Base-by-base conservation (phyloP, 2,888 invertebrate species). In the Pilophorus perplexus region DNA sequence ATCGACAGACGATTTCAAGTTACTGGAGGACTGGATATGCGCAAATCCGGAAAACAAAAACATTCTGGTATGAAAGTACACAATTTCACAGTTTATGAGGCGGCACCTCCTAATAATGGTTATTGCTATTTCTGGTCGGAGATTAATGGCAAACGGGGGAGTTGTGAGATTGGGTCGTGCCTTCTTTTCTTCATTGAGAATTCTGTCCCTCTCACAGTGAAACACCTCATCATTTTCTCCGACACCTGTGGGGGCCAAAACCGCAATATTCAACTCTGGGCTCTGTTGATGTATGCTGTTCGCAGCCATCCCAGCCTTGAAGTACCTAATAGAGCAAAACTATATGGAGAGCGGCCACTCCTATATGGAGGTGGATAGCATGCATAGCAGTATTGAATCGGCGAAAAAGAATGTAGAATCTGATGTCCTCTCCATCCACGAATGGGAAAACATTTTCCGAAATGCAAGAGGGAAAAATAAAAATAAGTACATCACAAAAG, bases 31-130 rank as follows among this genome's bases (percentile, higher is more conserved):
- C n/a, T n/a, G n/a, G n/a, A n/a, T n/a, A n/a, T n/a, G n/a, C n/a
- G n/a, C n/a, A n/a, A n/a, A n/a, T n/a, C n/a, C n/a, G n/a, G n/a
- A n/a, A n/a, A n/a, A n/a, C n/a, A n/a, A n/a, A n/a, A n/a, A n/a
- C n/a, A n/a, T n/a, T n/a, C n/a, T n/a, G n/a, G n/a, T n/a, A n/a
- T 74, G 50, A 70, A 69, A 60, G 68, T 70, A 14, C 73, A 73
- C 68, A 75, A 74, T 71, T 72, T 75, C 14, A 74, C 73, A 44
- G 69, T 75, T 66, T 75, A 75, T 68, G 74, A 74, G 70, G 71
- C 72, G 16, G 70, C 70, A 18, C 44, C 68, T 16, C 72, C 73
- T 52, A 73, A 74, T 68, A 69, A 73, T 40, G 73, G 72, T 25
- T 72, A 69, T 69, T 75, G 73, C 54, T 73, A 69, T 64, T 52